A percentile compares a stretch with the other conserved stretches of the same genome.
Evolutionary conservation across 2,888 invertebrate species (phyloP).

Genomic region (Microctonus aethiopoides): DNA sequence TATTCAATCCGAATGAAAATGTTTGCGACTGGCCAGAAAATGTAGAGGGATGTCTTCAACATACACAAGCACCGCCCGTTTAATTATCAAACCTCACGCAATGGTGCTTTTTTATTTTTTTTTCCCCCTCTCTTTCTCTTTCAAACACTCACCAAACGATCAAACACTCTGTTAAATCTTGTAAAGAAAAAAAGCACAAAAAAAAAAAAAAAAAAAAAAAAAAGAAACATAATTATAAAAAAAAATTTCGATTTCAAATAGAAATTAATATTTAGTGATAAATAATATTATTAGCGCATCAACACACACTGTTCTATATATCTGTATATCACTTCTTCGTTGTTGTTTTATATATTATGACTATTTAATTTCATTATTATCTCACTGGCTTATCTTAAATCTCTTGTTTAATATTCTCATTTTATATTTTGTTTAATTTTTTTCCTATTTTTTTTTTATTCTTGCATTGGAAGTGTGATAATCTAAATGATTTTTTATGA

Average conservation of each 20-base stretch:
- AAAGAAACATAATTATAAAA: background rate
- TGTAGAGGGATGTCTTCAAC: constrained; percentile 85
- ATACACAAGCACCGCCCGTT: constrained; percentile 75
- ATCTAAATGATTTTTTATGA: background rate
- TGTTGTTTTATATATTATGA: background rate
- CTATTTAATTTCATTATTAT: constrained; percentile 4
- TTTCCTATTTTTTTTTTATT: background rate
- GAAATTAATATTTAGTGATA: background rate
- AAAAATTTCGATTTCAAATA: background rate
- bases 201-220: background rate
- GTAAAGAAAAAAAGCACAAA: constrained; percentile 38
- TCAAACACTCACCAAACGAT: constrained; percentile 18
- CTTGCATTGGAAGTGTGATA: background rate
- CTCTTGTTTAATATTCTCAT: background rate
- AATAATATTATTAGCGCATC: background rate
- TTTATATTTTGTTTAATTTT: background rate
- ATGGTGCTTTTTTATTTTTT: constrained; percentile 8
- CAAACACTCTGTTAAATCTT: constrained; percentile 30
- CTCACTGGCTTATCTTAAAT: background rate
- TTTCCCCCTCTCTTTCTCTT: constrained; percentile 8
- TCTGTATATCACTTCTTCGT: background rate
- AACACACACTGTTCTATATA: background rate
- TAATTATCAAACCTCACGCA: constrained; percentile 40
- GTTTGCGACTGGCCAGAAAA: constrained; percentile 98
- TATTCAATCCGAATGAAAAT: constrained; percentile 92